Percentiles rank a stretch among this genome's conserved stretches.
Evolutionary conservation across 2,888 invertebrate genomes (phyloP).

Genomic region (Blastobasis adustella): DNA sequence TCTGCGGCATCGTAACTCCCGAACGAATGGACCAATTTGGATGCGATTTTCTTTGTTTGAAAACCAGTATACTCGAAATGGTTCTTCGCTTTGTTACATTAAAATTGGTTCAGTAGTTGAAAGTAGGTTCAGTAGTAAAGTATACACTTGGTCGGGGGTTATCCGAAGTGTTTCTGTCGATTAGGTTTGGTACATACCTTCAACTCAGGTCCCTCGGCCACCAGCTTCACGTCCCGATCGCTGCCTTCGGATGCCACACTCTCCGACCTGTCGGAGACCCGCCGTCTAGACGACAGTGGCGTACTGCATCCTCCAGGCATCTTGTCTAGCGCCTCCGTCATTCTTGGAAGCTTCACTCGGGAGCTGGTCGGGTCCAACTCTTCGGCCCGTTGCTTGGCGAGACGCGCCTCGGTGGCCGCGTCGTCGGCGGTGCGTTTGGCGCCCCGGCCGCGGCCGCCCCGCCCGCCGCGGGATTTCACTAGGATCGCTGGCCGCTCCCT

Average conservation of each 20-base stretch:
- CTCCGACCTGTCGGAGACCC: slow-evolving; percentile 30
- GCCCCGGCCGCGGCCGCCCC: slow-evolving; percentile 58
- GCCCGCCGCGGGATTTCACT: slow-evolving; percentile 50
- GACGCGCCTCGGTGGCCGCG: slow-evolving; percentile 15
- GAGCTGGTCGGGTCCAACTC: slow-evolving; percentile 60
- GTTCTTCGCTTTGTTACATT: too few species aligned
- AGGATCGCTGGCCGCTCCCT: slow-evolving; percentile 57
- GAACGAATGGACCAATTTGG: too few species aligned
- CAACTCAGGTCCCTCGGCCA: slow-evolving; percentile 30
- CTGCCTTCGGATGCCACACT: too few species aligned
- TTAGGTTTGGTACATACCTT: slow-evolving; percentile 12
- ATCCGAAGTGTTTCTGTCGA: too few species aligned
- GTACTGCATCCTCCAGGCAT: slow-evolving; percentile 48
- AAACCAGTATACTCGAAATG: too few species aligned
- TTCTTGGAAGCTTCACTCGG: slow-evolving; percentile 60
- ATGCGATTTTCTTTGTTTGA: too few species aligned
- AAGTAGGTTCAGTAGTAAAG: too few species aligned
- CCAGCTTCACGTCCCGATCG: slow-evolving; percentile 18
- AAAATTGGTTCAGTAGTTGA: too few species aligned
- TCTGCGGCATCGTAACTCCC: too few species aligned
- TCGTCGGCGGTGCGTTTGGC: not conserved
- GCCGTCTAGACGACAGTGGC: slow-evolving; percentile 47
- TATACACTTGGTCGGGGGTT: too few species aligned
- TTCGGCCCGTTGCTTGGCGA: slow-evolving; percentile 12
- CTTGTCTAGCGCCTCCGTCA: slow-evolving; percentile 64